Percentiles rank a stretch among this genome's conserved stretches.
phyloP scores from a whole-genome alignment of 2,797 vertebrate genomes.

The Cryptoblepharus egeriae region DNA sequence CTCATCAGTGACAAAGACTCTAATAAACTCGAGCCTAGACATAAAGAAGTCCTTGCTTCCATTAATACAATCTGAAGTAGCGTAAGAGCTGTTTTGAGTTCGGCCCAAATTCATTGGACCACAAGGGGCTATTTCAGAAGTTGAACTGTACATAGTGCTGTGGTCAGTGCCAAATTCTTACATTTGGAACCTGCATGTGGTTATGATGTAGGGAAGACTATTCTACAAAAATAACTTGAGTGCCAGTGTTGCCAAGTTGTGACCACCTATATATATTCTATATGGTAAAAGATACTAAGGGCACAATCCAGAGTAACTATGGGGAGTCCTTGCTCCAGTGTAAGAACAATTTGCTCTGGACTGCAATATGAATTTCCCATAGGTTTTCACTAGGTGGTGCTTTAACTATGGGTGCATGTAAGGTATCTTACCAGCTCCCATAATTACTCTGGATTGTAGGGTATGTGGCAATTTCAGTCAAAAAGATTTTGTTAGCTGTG shows the following conservation, averaged over 20 bases:
- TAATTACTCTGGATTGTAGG: no score
- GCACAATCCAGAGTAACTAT: no score
- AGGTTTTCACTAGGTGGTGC: no score
- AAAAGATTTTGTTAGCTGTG: neutral
- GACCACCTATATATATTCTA: neutral
- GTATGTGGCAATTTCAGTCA: neutral
- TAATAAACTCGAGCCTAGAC: slow-evolving; percentile 14
- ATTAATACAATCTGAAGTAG: neutral
- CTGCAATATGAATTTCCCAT: no score
- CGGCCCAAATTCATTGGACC: slow-evolving; percentile 4
- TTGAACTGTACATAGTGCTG: slow-evolving; percentile 28
- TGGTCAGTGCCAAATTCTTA: neutral
- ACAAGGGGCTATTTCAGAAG: slow-evolving; percentile 18
- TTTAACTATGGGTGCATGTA: no score
- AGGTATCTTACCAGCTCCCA: no score
- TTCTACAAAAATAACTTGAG: slow-evolving; percentile 3
- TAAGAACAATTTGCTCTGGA: no score
- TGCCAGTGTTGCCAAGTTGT: neutral
- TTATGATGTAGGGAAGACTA: neutral
- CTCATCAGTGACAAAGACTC: neutral
- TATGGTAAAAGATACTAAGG: neutral
- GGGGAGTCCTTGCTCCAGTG: no score
- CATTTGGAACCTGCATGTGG: slow-evolving; percentile 1
- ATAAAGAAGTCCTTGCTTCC: neutral
- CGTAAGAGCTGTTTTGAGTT: slow-evolving; percentile 6